These are phyloP conservation scores for Andinoacara biseriatus DNA, from an alignment of 2,113 vertebrate genomes.

Conservation along the genomic window DNA sequence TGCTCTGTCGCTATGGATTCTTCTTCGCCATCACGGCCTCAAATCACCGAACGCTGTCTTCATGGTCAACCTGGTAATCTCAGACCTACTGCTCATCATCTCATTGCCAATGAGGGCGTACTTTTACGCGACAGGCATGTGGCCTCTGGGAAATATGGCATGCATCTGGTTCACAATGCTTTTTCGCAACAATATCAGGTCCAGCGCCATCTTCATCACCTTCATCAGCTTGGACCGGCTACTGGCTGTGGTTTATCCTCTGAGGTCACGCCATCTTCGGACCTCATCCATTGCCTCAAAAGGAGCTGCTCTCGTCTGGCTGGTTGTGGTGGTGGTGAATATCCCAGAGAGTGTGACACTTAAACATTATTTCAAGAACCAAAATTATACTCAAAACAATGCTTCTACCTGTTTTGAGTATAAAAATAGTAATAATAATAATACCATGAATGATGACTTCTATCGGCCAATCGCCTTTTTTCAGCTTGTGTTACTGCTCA, in stretches of 20 bases:
- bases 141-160: conserved; percentile 17
- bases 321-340: conserved; percentile 37
- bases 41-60: conserved; percentile 51
- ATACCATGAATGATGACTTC: neutral
- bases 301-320: conserved; percentile 46
- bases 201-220: conserved; percentile 76
- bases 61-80: conserved; percentile 71
- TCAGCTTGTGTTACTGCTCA: conserved; percentile 42
- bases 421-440: no score
- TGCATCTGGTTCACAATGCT: conserved; percentile 62
- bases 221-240: conserved; percentile 74
- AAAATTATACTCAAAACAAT: neutral
- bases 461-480: neutral
- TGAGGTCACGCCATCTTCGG: conserved; percentile 63
- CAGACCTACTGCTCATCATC: conserved; percentile 70
- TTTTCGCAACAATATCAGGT: conserved; percentile 69
- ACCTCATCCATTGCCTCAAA: conserved; percentile 40
- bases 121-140: conserved; percentile 49
- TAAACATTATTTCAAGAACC: fast-evolving
- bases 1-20: conserved; percentile 60
- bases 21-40: conserved; percentile 48
- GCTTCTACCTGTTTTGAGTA: conserved; percentile 45
- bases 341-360: conserved; percentile 18
- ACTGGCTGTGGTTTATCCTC: conserved; percentile 73
- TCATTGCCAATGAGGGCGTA: conserved; percentile 65